Evolutionary conservation across 1,140 invertebrate genomes (phyloP), one percentile per base, ranked within the genome.

Genomic region (Homalodisca vitripennis): DNA sequence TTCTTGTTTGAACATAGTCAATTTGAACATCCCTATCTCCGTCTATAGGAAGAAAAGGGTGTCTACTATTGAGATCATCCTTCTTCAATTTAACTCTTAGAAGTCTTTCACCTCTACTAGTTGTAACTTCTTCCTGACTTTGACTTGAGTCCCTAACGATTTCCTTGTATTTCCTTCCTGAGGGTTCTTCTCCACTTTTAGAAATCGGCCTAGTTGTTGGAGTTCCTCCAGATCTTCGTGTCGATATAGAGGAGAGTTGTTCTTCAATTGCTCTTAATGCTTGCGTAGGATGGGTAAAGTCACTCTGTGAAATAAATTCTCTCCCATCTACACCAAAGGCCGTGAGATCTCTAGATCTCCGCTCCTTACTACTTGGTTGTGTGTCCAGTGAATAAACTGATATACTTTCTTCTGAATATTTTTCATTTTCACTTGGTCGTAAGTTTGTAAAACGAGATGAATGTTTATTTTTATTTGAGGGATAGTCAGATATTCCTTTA

Each of bases 1-100:
- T 60, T 60, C 55, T 60, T 30, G 29, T 27, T 30, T 60, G 26
- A 27, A 60, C 55, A 60, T 60, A 60, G 24, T 60, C 55, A 27
- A 60, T 60, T 26, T 60, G 26, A 26, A n/a, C 3, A 51, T 63
- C 62, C 10, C 57, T 30, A 6, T 30, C 51, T 14, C n/a, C 51
- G 48, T 70, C 68, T 41, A 29, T 68, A 20, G 68, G 66, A 0
- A 70, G 22, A 66, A 66, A 68, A 34, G 71, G 66, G 34, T 70
- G 71, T 31, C 69, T 64, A 53, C 48, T 66, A 51, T 68, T 70
- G 2, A 31, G 29, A 31, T 55, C 48, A 0, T 64, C 46, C 3
- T 46, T 22, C 1, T 29, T 62, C 67, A 46, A 29, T 69, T 24
- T 60, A 30, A 60, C 55, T 3, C 29, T 26, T 6, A 60, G 14